Conservation (phyloP, 1,140 invertebrate species). For the Babylonia areolata region DNA sequence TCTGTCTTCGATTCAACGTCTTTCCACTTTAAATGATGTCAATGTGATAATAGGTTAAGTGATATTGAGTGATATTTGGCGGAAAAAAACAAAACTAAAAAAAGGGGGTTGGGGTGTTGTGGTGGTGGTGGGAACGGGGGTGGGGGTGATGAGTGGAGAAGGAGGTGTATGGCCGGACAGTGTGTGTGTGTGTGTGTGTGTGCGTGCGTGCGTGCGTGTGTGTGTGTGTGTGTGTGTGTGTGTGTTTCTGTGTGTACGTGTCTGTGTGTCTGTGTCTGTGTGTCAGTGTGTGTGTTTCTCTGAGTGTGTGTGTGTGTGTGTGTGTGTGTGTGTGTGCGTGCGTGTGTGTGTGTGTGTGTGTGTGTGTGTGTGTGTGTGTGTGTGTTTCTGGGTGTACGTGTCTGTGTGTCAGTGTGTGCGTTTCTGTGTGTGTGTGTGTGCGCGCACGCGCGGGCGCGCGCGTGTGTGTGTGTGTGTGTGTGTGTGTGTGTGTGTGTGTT, state of each 20-base stretch:
- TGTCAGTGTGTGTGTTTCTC: neutral
- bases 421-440: neutral
- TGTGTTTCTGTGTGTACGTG: neutral
- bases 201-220: too few relatives aligned
- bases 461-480: neutral
- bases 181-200: too few relatives aligned
- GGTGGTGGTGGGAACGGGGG: too few relatives aligned
- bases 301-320: neutral
- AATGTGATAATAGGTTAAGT: too few relatives aligned
- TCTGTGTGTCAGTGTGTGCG: neutral
- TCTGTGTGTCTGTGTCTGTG: neutral
- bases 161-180: too few relatives aligned
- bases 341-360: neutral
- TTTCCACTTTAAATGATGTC: too few relatives aligned
- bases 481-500: neutral
- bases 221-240: too few relatives aligned
- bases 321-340: conserved; percentile 7
- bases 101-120: too few relatives aligned
- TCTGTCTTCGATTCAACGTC: too few relatives aligned
- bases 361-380: neutral
- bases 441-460: neutral
- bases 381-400: neutral
- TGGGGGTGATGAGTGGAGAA: too few relatives aligned
- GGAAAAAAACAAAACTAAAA: too few relatives aligned
- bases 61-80: too few relatives aligned